Percentiles rank a stretch among this genome's conserved stretches.
These are phyloP conservation scores for Nicator chloris DNA, from an alignment of 2,113 vertebrate species.

Conservation along the genomic window DNA sequence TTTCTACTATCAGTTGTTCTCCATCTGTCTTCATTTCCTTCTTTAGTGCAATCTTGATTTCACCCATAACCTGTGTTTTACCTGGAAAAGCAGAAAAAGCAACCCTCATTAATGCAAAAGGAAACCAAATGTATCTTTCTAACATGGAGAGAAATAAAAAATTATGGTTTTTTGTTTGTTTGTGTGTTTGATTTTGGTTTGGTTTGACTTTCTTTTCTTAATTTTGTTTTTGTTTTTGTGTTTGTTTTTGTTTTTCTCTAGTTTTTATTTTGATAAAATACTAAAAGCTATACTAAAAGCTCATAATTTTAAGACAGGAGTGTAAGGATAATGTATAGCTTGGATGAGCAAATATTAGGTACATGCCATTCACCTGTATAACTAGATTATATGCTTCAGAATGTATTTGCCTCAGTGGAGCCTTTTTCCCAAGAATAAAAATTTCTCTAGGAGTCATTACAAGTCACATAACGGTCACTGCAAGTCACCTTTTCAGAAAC, in stretches of 20 bases:
- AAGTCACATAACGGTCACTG: not conserved
- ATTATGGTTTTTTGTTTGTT: not conserved
- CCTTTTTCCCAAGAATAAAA: not conserved
- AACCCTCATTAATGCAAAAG: not conserved
- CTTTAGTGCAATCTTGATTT: slow-evolving; percentile 97
- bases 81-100: slow-evolving; percentile 69
- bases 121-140: not conserved
- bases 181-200: not conserved
- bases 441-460: not conserved
- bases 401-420: not conserved
- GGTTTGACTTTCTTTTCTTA: too few species aligned
- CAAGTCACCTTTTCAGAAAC: not conserved
- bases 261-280: too few species aligned
- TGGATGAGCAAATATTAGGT: not conserved
- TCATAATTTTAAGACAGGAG: not conserved
- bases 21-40: slow-evolving; percentile 99
- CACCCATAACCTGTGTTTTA: slow-evolving; percentile 95
- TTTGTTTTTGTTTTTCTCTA: not conserved
- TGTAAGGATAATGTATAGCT: not conserved
- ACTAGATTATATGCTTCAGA: not conserved
- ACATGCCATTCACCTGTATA: not conserved
- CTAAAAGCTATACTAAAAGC: not conserved
- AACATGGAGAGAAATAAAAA: not conserved
- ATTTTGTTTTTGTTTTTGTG: not conserved
- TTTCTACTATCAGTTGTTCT: slow-evolving; percentile 94